Base-by-base conservation (phyloP, 2,113 vertebrate genomes). In the Plecturocebus donacophilus region DNA sequence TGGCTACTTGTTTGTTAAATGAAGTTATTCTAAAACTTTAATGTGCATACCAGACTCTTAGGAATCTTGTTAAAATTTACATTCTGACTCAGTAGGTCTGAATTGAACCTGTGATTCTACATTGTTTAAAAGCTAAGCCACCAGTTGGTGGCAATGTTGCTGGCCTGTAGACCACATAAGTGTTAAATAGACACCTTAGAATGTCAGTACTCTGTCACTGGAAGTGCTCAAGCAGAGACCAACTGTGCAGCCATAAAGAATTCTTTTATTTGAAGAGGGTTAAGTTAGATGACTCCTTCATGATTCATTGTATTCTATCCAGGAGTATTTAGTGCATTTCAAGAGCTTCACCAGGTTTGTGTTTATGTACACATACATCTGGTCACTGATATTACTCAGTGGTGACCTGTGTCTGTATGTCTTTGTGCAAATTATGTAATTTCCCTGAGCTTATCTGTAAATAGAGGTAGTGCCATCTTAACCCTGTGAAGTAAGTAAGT, bases 401-500 rank as follows among this genome's bases (percentile, higher is more conserved):
- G 84, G 56, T 91, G 79, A 96, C 13, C 21, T 12, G 1, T 85
- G 68, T 92, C 45, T 90, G 5, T 64, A 25, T 92, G 52, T 32
- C 8, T 35, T 71, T 82, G 21, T 94, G 68, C 56, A 95, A 90
- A 77, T 77, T 83, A n/a, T 40, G 6, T 49, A 92, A 71, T 20
- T 91, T 81, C 77, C 80, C 35, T 82, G 71, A 90, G 70, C 66
- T 52, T 68, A 81, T 54, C 54, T 94, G 16, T 76, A 95, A 79
- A 42, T 76, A 95, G 30, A 90, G 52, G 20, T 88, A 70, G 85
- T 87, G n/a, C 47, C 16, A 38, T 30, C 47, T 80, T 96, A 5
- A 79, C 5, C 49, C 7, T 92, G 38, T 80, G 66, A 95, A 90
- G 16, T 82, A 85, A 93, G 58, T 81, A 68, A 71, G n/a, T 32